Conservation (phyloP, 2,888 invertebrate genomes). For the Caenorhabditis wallacei region DNA sequence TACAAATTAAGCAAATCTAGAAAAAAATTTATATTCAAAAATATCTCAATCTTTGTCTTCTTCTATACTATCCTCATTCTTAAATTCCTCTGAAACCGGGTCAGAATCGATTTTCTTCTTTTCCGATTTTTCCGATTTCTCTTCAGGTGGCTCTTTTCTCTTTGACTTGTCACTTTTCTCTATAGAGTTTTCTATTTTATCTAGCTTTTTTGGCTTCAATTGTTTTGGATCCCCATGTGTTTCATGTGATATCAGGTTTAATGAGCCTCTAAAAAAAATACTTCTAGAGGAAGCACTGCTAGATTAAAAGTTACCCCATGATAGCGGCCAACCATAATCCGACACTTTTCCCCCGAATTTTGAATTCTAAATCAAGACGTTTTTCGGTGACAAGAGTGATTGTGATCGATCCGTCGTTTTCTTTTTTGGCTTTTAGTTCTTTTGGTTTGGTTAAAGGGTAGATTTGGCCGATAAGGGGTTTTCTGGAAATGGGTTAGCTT, state of each 20-base stretch:
- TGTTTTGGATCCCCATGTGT: not conserved
- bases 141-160: not conserved
- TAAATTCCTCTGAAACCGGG: too few relatives aligned
- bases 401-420: not conserved
- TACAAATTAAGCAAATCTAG: too few relatives aligned
- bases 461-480: conserved; percentile 25
- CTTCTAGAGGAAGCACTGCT: too few relatives aligned
- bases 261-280: not conserved
- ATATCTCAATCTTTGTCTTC: too few relatives aligned
- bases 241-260: not conserved
- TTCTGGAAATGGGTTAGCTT: conserved; percentile 16
- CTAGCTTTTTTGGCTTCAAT: not conserved
- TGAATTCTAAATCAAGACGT: not conserved
- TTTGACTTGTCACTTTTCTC: too few relatives aligned
- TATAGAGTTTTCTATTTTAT: not conserved
- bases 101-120: not conserved
- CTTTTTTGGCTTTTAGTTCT: conserved; percentile 2
- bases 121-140: not conserved
- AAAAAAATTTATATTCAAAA: too few relatives aligned
- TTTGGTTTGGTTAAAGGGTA: conserved; percentile 1
- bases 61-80: too few relatives aligned
- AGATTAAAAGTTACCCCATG: not conserved
- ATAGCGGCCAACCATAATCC: not conserved
- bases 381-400: conserved; percentile 18
- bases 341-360: not conserved